These are phyloP conservation scores for Laticauda colubrina DNA, from an alignment of 2,113 vertebrate genomes.

Conservation along the genomic window DNA sequence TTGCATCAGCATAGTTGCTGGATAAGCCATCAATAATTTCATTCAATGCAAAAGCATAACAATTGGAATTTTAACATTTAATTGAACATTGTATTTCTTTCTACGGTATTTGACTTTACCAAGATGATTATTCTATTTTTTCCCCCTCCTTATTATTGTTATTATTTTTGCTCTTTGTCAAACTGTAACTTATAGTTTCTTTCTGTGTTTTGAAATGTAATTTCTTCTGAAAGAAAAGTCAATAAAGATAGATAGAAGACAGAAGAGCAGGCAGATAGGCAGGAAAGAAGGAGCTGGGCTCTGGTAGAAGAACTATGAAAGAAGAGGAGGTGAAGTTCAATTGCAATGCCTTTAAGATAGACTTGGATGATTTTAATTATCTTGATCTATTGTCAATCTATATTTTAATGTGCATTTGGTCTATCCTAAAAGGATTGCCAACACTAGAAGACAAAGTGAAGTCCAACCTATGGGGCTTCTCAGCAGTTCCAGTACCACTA, in stretches of 20 bases:
- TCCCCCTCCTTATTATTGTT: background rate
- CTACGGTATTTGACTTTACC: background rate
- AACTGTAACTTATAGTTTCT: background rate
- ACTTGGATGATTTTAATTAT: background rate
- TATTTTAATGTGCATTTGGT: background rate
- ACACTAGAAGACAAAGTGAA: no score
- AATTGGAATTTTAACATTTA: conserved; percentile 10
- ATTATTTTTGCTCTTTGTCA: background rate
- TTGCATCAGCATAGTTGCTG: conserved; percentile 18
- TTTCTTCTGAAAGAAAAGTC: background rate
- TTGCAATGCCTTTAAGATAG: background rate
- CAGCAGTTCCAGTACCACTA: background rate
- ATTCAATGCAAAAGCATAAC: background rate
- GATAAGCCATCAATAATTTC: conserved; percentile 6
- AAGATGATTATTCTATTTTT: background rate
- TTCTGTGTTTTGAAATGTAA: background rate
- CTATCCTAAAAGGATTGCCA: background rate
- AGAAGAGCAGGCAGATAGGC: background rate
- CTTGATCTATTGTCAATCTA: background rate
- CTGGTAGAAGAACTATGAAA: background rate
- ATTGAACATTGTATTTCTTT: conserved; percentile 13
- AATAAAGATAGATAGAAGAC: background rate
- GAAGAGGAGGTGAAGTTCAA: background rate
- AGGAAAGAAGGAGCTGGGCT: background rate
- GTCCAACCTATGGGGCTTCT: background rate